Conservation (phyloP, 35 echinoderm and acorn worm species). For the Antedon bifida region DNA sequence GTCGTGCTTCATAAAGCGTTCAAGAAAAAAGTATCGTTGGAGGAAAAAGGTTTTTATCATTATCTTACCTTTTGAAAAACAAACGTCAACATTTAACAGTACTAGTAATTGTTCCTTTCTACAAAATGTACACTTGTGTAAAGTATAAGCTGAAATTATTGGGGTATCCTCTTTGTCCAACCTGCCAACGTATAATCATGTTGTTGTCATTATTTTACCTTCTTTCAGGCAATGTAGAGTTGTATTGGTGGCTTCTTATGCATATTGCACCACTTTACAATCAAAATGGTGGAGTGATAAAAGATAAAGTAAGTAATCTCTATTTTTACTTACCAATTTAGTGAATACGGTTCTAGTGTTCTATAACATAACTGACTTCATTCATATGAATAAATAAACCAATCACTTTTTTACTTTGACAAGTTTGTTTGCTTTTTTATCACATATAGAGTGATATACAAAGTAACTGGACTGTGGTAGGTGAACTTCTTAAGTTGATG, state of each 20-base stretch:
- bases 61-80: too few relatives aligned
- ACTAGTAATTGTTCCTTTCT: not conserved
- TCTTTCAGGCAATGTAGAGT: not conserved
- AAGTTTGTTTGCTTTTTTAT: too few relatives aligned
- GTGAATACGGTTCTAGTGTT: too few relatives aligned
- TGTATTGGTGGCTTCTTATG: constrained; percentile 42
- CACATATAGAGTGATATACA: not conserved
- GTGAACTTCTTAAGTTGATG: constrained; percentile 34
- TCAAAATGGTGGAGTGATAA: constrained; percentile 15
- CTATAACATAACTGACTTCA: too few relatives aligned
- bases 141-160: not conserved
- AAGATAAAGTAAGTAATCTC: constrained; percentile 1
- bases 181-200: not conserved
- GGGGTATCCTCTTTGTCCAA: too few relatives aligned
- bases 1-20: constrained; percentile 11
- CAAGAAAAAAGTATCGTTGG: not conserved
- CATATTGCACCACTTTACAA: constrained; percentile 24
- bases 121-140: not conserved
- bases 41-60: not conserved
- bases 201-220: not conserved
- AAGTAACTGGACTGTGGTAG: constrained; percentile 40
- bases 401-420: too few relatives aligned
- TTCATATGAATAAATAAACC: too few relatives aligned
- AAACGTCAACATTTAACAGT: too few relatives aligned
- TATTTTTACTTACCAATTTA: too few relatives aligned